Evolutionary conservation across 2,113 vertebrate genomes (phyloP).

Genomic region (Ifrita kowaldi): DNA sequence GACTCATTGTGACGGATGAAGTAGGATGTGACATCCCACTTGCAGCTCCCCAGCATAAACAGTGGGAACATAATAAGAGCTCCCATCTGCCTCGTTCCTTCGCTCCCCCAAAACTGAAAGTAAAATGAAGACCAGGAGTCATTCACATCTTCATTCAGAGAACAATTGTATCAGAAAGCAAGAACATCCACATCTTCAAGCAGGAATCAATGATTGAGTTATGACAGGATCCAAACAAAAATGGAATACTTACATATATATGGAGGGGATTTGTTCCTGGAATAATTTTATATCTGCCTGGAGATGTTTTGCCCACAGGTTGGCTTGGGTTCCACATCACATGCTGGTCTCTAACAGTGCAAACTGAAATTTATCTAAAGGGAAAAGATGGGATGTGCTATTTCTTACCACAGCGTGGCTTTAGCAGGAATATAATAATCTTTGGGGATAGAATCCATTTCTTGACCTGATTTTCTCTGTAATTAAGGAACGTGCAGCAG

Average conservation of each 20-base stretch:
- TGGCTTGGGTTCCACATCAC: background rate
- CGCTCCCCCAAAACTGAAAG: conserved; percentile 24
- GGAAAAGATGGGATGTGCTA: background rate
- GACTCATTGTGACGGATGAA: conserved; percentile 41
- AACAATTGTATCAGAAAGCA: background rate
- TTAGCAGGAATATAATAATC: background rate
- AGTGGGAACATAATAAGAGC: conserved; percentile 40
- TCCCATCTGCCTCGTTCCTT: conserved; percentile 10
- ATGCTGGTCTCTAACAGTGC: background rate
- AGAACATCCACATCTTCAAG: conserved; percentile 7
- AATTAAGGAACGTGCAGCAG: background rate
- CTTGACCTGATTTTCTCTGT: conserved; percentile 38
- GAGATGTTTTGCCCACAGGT: background rate
- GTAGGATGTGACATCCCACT: conserved; percentile 61
- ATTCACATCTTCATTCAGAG: conserved; percentile 26
- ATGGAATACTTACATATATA: background rate
- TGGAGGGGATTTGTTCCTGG: background rate
- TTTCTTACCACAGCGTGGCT: background rate
- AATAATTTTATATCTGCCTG: background rate
- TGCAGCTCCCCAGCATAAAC: conserved; percentile 49
- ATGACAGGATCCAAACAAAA: background rate
- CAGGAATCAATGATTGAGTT: background rate
- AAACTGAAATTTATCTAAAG: background rate
- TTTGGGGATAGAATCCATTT: background rate
- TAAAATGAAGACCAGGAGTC: background rate